Evolutionary conservation across 1,140 invertebrate genomes (phyloP), one percentile per base, ranked within the genome.

Genomic region (Dendroctonus ponderosae): DNA sequence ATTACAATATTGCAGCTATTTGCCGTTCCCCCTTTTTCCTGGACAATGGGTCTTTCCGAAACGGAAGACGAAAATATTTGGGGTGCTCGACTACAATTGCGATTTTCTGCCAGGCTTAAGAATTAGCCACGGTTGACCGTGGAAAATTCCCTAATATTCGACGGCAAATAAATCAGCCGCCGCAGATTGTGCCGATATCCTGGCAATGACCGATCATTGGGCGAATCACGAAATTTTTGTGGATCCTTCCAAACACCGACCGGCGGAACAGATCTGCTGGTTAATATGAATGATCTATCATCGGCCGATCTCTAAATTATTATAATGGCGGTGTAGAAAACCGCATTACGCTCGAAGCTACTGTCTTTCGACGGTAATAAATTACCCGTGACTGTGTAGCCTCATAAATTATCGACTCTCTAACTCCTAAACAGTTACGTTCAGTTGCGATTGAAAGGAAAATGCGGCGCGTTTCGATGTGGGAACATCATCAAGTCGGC

Each of bases 1-100:
- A 67, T 67, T 61, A 67, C 65, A 67, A 67, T 67, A 67, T 67
- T 67, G 65, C 48, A 12, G 42, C 65, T 15, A 66, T 66, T 66
- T 48, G 44, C 38, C 49, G 15, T 48, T 67, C 50, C 65, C 65
- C 65, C 65, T 60, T 66, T 67, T 67, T 26, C 56, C 56, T 60
- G 64, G 64, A 66, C 64, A 66, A 66, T 59, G 40, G 38, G 26
- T 38, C 50, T 61, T 67, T 42, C 38, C 56, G 41, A 64, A 60
- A 60, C 42, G 65, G 65, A 61, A 67, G 49, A 46, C 48, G 57
- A 59, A 67, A 67, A 67, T 67, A 67, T 67, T 67, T 67, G 51
- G 65, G 65, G 65, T 67, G 65, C 58, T 38, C 58, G 37, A n/a
- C 12, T 37, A 52, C 65, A 59, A 61, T 65, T 65, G 62, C 54